Conservation (phyloP, 1,140 invertebrate species). For the Achatina immaculata region DNA sequence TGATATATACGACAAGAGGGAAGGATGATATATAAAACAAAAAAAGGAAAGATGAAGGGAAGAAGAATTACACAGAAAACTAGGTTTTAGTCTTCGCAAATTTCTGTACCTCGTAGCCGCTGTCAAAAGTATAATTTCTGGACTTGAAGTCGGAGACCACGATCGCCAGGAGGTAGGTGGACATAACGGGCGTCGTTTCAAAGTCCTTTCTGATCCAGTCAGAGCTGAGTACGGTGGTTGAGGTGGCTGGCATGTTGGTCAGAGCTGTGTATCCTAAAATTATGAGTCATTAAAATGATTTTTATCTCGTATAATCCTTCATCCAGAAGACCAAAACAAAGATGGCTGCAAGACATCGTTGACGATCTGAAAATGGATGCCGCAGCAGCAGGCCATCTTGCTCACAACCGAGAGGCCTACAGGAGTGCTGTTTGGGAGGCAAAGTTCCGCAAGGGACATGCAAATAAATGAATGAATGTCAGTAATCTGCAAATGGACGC, state of each 20-base stretch:
- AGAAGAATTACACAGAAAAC: background rate
- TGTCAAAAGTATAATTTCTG: constrained; percentile 76
- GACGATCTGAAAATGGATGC: too few species aligned
- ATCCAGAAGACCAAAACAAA: too few species aligned
- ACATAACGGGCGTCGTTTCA: constrained; percentile 69
- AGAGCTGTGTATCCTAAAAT: constrained; percentile 75
- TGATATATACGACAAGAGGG: background rate
- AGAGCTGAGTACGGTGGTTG: background rate
- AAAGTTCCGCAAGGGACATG: too few species aligned
- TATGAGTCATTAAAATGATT: too few species aligned
- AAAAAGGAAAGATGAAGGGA: background rate
- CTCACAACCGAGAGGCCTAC: too few species aligned
- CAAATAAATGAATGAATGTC: too few species aligned
- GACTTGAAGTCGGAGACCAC: constrained; percentile 76
- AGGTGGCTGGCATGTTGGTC: constrained; percentile 83
- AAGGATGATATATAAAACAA: background rate
- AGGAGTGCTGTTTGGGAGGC: too few species aligned
- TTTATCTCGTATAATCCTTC: too few species aligned
- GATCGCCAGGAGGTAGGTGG: constrained; percentile 72
- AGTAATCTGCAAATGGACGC: too few species aligned
- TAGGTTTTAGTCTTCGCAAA: constrained; percentile 22
- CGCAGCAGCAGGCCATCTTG: too few species aligned
- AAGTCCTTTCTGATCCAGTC: constrained; percentile 52
- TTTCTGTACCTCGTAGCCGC: constrained; percentile 72
- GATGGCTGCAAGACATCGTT: too few species aligned